Evolutionary conservation across 2,888 invertebrate species (phyloP).

Genomic region (Leucophora obtusa): DNA sequence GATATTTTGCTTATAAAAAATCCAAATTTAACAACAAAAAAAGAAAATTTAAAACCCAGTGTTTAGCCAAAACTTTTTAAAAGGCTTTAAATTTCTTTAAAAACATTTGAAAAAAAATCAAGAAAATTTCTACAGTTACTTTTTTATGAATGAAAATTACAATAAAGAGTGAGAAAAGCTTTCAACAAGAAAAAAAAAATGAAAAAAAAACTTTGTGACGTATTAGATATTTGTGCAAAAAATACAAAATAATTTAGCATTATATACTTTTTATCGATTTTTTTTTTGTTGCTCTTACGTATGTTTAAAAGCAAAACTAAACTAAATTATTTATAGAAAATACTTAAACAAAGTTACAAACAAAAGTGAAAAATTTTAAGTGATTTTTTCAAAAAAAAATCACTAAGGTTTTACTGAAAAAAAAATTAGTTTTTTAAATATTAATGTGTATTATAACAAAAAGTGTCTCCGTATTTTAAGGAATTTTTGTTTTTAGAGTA

Average conservation of each 20-base stretch:
- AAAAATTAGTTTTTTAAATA: neutral
- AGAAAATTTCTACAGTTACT: conserved; percentile 24
- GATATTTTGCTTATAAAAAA: conserved; percentile 28
- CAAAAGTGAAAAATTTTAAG: conserved; percentile 11
- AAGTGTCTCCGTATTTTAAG: neutral
- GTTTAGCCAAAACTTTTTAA: neutral
- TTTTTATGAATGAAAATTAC: conserved; percentile 51
- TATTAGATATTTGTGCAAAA: conserved; percentile 37
- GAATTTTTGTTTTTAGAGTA: neutral
- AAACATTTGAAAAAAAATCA: conserved; percentile 20
- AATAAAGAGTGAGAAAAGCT: conserved; percentile 30
- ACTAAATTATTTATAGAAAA: neutral
- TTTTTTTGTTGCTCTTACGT: conserved; percentile 28
- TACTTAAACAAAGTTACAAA: neutral
- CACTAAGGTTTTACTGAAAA: neutral
- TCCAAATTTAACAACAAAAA: neutral
- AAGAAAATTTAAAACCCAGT: neutral
- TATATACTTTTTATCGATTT: conserved; percentile 55
- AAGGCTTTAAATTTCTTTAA: neutral
- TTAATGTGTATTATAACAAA: neutral
- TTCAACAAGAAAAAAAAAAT: conserved; percentile 29
- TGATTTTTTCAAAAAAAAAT: neutral
- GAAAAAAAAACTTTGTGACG: conserved; percentile 51
- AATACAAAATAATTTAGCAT: conserved; percentile 35
- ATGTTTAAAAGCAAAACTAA: conserved; percentile 10